Base-by-base conservation (phyloP, 2,888 invertebrate species). In the Nipponacmea schrenckii region DNA sequence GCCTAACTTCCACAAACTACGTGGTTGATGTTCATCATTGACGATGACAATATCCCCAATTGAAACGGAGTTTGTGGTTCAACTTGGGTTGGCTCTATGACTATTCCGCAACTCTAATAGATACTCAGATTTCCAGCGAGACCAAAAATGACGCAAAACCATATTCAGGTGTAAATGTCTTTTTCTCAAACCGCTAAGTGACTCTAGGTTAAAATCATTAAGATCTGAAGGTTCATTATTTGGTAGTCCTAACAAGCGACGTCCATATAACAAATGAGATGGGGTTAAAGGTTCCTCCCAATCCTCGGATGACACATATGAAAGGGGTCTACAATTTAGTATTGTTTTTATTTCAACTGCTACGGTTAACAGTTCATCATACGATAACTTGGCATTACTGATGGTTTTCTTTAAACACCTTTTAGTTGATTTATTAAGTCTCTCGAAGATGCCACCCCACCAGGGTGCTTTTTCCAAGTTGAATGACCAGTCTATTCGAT, bases 381-480 rank as follows among this genome's bases (percentile, higher is more conserved):
- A 50, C 7, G 15, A 50, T 15, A 50, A 50, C 20, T 50, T 50
- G 2, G 50, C 50, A 50, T 15, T 15, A n/a, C 50, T 15, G 15
- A 50, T 7, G 15, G n/a, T n/a, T n/a, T n/a, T n/a, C n/a, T n/a
- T n/a, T n/a, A n/a, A n/a, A n/a, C n/a, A n/a, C n/a, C n/a, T n/a
- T 48, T 48, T 48, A 0, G 48, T 48, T 2, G 48, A 48, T 48
- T 48, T 48, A 17, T 17, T 48, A n/a, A 48, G 48, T 48, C 48
- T 48, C n/a, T 48, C 48, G 48, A 48, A 48, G n/a, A 48, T 48
- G 48, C 48, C 48, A 17, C 48, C 48, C 48, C 48, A 48, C 48
- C 48, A 48, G 15, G 48, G 48, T 17, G 48, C 48, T 8, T 48
- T 48, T n/a, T 48, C 48, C 0, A 48, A n/a, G n/a, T 48, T 48